These are phyloP conservation scores for Acanthisitta chloris DNA, from an alignment of 2,113 vertebrate genomes.

Conservation along the genomic window DNA sequence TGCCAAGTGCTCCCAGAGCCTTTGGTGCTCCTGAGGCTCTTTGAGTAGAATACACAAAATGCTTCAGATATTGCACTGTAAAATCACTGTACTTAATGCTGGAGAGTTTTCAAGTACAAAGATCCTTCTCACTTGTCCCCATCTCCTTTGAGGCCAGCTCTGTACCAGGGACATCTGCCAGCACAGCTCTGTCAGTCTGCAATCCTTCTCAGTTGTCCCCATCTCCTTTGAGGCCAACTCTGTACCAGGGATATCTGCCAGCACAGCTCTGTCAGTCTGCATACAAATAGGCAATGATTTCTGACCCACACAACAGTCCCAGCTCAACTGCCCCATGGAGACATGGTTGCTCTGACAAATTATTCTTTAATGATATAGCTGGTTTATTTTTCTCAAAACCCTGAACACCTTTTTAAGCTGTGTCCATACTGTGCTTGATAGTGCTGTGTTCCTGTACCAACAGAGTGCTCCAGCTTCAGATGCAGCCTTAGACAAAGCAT, in stretches of 20 bases:
- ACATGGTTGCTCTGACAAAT: background rate
- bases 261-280: background rate
- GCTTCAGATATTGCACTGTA: background rate
- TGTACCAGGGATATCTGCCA: background rate
- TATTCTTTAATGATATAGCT: background rate
- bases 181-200: background rate
- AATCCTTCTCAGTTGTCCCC: background rate
- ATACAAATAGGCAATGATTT: background rate
- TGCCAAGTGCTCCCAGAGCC: background rate
- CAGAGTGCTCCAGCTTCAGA: fast-evolving
- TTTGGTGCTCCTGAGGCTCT: background rate
- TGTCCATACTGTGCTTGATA: background rate
- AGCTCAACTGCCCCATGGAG: background rate
- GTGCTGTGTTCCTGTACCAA: fast-evolving
- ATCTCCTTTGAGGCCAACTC: background rate
- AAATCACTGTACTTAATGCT: background rate
- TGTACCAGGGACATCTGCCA: background rate
- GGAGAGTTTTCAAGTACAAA: background rate
- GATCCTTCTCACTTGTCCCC: background rate
- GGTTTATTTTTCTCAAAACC: background rate
- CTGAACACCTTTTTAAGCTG: background rate
- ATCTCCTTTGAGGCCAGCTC: background rate
- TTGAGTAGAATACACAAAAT: background rate
- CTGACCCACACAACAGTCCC: background rate
- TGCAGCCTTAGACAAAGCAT: background rate